These are phyloP conservation scores for Sclerodermus sp. DNA, from an alignment of 2,888 invertebrate genomes.

Conservation along the genomic window DNA sequence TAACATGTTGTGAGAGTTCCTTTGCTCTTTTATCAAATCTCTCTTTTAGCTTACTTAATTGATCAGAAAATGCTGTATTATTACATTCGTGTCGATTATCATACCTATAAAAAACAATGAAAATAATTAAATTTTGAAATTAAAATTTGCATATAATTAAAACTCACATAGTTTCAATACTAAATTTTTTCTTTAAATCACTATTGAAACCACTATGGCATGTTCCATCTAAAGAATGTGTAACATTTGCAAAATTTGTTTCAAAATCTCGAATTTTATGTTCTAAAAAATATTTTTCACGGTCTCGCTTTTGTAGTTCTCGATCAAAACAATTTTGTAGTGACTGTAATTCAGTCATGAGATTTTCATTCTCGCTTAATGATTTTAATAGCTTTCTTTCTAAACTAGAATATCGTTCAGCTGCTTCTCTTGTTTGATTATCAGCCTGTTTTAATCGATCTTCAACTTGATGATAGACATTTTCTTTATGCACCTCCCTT, in stretches of 20 bases:
- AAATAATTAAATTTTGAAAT: background rate
- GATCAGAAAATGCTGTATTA: slow-evolving; percentile 19
- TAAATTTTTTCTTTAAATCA: slow-evolving; percentile 36
- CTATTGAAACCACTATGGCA: slow-evolving; percentile 42
- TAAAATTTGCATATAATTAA: slow-evolving; percentile 2
- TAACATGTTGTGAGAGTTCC: slow-evolving; percentile 64
- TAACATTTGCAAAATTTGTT: slow-evolving; percentile 50
- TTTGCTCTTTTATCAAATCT: slow-evolving; percentile 58
- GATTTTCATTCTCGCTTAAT: slow-evolving; percentile 59
- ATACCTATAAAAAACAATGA: slow-evolving; percentile 1
- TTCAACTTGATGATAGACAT: slow-evolving; percentile 27
- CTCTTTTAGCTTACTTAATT: slow-evolving; percentile 34
- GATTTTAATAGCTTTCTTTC: slow-evolving; percentile 42
- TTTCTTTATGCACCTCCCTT: slow-evolving; percentile 32
- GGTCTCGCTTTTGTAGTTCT: slow-evolving; percentile 63
- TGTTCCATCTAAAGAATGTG: slow-evolving; percentile 41
- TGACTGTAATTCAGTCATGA: slow-evolving; percentile 64
- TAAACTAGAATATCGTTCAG: slow-evolving; percentile 40
- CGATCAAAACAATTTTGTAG: slow-evolving; percentile 62
- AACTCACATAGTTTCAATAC: slow-evolving; percentile 29
- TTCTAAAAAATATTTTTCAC: slow-evolving; percentile 61
- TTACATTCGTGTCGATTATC: slow-evolving; percentile 24
- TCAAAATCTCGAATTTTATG: slow-evolving; percentile 55
- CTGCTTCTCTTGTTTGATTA: slow-evolving; percentile 39
- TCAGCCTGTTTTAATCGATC: slow-evolving; percentile 40